phyloP scores from a whole-genome alignment of 2,797 vertebrate genomes.

The Simalia tracyae region DNA sequence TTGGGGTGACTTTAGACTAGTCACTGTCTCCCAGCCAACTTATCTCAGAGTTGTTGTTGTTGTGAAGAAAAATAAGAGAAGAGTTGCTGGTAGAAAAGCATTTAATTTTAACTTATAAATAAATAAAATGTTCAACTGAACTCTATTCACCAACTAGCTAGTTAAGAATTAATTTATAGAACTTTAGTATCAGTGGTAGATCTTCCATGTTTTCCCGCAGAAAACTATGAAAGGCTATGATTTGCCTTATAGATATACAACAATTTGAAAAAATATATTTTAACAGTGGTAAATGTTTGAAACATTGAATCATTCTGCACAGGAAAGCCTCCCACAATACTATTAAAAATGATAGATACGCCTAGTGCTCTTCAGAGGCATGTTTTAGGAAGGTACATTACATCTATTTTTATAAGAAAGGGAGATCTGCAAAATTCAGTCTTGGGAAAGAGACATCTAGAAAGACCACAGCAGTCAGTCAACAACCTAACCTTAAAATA shows the following conservation, averaged over 20 bases:
- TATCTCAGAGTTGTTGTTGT: neutral
- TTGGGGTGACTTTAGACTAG: neutral
- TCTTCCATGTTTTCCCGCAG: neutral
- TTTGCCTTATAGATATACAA: neutral
- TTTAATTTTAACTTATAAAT: neutral
- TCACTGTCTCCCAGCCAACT: neutral
- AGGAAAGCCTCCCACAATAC: neutral
- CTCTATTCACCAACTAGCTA: neutral
- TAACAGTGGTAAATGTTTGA: neutral
- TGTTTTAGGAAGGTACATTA: neutral
- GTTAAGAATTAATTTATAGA: neutral
- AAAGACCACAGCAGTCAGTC: conserved; percentile 22
- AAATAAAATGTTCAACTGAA: neutral
- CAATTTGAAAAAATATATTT: neutral
- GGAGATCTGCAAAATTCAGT: neutral
- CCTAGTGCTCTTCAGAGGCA: neutral
- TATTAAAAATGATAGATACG: neutral
- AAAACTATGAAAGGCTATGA: neutral
- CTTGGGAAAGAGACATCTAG: conserved; percentile 8
- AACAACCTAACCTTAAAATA: conserved; percentile 29
- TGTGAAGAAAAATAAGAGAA: neutral
- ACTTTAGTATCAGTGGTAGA: neutral
- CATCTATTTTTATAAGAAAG: conserved; percentile 9
- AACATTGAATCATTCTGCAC: neutral
- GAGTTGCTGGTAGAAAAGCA: neutral